Evolutionary conservation across 1,140 invertebrate species (phyloP), one percentile per base, ranked within the genome.

Genomic region (Lycorma delicatula): DNA sequence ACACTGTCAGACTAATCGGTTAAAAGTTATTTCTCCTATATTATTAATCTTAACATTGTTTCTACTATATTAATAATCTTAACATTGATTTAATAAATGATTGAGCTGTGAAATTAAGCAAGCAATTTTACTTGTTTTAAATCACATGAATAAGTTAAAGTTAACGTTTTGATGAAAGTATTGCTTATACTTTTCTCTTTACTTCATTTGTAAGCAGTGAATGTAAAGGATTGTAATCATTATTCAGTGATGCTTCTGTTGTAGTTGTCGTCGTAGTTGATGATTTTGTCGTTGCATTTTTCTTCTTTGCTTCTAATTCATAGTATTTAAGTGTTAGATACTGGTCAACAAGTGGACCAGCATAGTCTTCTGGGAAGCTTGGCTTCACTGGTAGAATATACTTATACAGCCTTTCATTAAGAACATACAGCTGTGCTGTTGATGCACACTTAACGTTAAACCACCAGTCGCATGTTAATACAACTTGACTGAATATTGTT

Each of bases 401-500:
- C 66, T 91, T 91, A 68, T 91, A 92, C 0, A 92, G 78, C 38
- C 90, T 79, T 67, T 91, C 89, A 61, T 93, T 93, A 1, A 93
- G 72, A 6, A 91, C 89, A 68, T 93, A 93, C 0, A 90, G 76
- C 68, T 91, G 87, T 1, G 86, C 72, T 0, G 89, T 91, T 2
- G 85, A 80, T 22, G 84, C 80, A 69, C 91, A 93, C 60, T 86
- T 65, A 4, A 68, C 67, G 68, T 91, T 93, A 71, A 91, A 93
- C 91, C 90, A 93, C 91, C 90, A 92, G 69, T 92, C 89, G 63
- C 91, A 93, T 0, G 89, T 91, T 0, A 90, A 71, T 1, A 81
- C 82, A 1, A 86, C 84, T 77, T 94, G 91, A 67, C 85, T 91
- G 73, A 93, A 94, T 64, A 93, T 87, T 3, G 91, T 94, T 18